Evolutionary conservation across 2,888 invertebrate species (phyloP), one percentile per base, ranked within the genome.

Genomic region (Frankliniella intonsa): DNA sequence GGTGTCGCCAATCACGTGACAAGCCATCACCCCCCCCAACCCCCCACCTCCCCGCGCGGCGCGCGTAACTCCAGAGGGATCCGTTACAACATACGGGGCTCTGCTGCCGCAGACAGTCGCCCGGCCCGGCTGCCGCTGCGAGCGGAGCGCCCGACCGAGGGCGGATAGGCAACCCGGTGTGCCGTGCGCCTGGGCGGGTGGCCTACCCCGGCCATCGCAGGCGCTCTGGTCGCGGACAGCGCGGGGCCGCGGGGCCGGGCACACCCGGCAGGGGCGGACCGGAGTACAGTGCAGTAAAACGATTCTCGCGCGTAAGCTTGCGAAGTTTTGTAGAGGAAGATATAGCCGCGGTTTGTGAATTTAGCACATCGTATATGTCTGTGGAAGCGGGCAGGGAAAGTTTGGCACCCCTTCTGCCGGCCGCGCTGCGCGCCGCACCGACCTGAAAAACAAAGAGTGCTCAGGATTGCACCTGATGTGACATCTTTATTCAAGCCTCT

Each of bases 401-500:
- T 62, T 17, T n/a, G 0, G 62, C 38, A 38, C 38, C 38, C 38
- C 38, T 38, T 5, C 38, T 62, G 62, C 62, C 7, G n/a, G n/a
- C 62, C 3, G 62, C 62, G 12, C 62, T n/a, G 62, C 62, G n/a
- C 55, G 55, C 55, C 9, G 62, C 19, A 62, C 17, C 62, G 3
- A 14, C 62, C 14, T 14, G 14, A 14, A 62, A 62, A 62, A 62
- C 62, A 62, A 62, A 62, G 62, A 62, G 8, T 17, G 12, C 14
- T 62, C 19, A 12, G 25, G 22, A 76, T 76, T 22, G 22, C 22
- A 76, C 22, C 69, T 22, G 12, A 25, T 25, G 69, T 76, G 69
- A 76, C 69, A 76, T 76, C 9, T 76, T 76, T 76, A 76, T 76
- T 76, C 69, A 76, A 76, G 69, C 62, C 62, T 76, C 25, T 22